Evolutionary conservation across 2,888 invertebrate species (phyloP), one percentile per base, ranked within the genome.

Genomic region (Emmelina monodactyla): DNA sequence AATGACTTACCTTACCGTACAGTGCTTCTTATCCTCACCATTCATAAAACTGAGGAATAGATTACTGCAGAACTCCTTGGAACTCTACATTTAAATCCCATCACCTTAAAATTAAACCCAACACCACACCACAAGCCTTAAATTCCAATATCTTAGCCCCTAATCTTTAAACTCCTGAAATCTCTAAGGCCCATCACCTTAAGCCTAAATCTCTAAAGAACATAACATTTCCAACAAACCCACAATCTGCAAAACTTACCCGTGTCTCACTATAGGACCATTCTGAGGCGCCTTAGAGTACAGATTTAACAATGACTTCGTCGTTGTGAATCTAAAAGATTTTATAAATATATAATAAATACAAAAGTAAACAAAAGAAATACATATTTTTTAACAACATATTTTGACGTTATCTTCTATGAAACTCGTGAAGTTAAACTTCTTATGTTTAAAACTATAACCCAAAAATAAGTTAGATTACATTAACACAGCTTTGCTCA

Each of bases 281-380:
- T 83, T 82, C 64, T 80, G 84, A 58, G 83, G 82, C 55, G 85
- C 73, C 75, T 86, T 86, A 64, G 84, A 80, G 68, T 85, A 85
- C 64, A 87, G 82, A 73, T 87, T 87, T 75, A 87, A 73, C 76
- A 86, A 83, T 49, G 87, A 87, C 70, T 87, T 87, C 65, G 86
- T 85, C 34, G 85, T 84, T 50, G 86, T 85, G 71, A 86, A 86
- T 85, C 88, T 88, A 85, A 35, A 52, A 64, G 80, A n/a, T n/a
- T n/a, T n/a, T n/a, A n/a, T n/a, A n/a, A 60, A 64, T 64, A 62
- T 58, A 58, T 61, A 62, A 62, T 53, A 53, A 57, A n/a, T n/a
- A n/a, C n/a, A n/a, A n/a, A n/a, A n/a, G n/a, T n/a, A n/a, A n/a
- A n/a, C n/a, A n/a, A n/a, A n/a, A n/a, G n/a, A n/a, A n/a, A n/a